Conservation (phyloP, 2,888 invertebrate species). For the Apodemia zela region DNA sequence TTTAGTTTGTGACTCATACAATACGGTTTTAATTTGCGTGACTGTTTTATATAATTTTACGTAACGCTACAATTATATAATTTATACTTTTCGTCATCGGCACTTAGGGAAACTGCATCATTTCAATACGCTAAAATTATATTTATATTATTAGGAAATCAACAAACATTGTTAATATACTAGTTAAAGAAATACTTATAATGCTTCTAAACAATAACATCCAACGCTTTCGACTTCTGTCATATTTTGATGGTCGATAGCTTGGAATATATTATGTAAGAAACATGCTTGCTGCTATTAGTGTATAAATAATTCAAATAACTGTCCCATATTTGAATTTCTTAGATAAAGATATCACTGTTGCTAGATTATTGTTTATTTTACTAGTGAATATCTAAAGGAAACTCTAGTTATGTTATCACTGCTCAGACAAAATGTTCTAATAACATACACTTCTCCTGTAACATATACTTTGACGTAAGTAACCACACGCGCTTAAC, state of each 20-base stretch:
- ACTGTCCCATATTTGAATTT: too few relatives aligned
- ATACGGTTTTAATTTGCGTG: constrained; percentile 4
- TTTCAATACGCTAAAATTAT: neutral
- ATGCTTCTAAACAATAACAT: neutral
- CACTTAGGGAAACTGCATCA: too few relatives aligned
- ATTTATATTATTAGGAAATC: neutral
- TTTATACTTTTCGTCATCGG: too few relatives aligned
- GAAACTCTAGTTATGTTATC: neutral
- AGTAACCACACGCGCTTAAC: too few relatives aligned
- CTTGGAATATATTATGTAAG: neutral
- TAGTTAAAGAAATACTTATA: neutral
- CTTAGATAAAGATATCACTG: neutral
- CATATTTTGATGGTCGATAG: neutral
- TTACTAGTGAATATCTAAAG: neutral
- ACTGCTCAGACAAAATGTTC: neutral
- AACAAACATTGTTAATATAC: neutral
- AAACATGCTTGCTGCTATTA: neutral
- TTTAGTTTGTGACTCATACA: neutral
- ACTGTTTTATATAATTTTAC: neutral
- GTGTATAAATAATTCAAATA: too few relatives aligned
- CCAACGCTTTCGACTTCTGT: constrained; percentile 6
- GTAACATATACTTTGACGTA: neutral
- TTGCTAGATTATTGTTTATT: neutral
- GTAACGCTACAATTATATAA: neutral
- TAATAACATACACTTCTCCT: neutral